These are phyloP conservation scores for Conomelus anceps DNA, from an alignment of 2,888 invertebrate genomes.

Conservation along the genomic window DNA sequence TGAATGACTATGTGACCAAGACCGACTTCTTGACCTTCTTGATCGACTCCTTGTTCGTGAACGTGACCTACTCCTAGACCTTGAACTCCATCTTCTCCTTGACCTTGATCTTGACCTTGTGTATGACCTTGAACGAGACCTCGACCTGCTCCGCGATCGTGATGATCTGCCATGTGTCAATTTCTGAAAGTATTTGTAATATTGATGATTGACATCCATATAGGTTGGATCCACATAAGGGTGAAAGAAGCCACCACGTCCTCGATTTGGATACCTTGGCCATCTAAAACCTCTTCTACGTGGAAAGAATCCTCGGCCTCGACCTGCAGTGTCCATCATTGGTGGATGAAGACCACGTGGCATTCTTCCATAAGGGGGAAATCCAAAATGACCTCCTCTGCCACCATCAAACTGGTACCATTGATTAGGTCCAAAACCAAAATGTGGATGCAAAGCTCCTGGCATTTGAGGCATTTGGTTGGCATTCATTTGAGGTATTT, in stretches of 20 bases:
- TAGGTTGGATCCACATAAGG: slow-evolving; percentile 30
- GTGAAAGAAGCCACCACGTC: slow-evolving; percentile 22
- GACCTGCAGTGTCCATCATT: neutral
- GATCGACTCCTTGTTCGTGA: slow-evolving; percentile 12
- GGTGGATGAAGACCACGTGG: slow-evolving; percentile 16
- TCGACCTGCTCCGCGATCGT: slow-evolving; percentile 37
- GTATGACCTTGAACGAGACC: slow-evolving; percentile 42
- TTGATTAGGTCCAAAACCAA: neutral
- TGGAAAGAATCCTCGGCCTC: slow-evolving; percentile 16
- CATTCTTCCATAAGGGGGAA: slow-evolving; percentile 9
- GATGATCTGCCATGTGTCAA: slow-evolving; percentile 48
- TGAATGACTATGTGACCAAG: slow-evolving; percentile 25
- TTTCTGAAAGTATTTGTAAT: slow-evolving; percentile 48
- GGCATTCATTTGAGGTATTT: too few relatives aligned
- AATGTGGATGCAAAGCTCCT: neutral
- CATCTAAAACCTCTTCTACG: slow-evolving; percentile 34
- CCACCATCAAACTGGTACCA: slow-evolving; percentile 2
- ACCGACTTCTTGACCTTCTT: slow-evolving; percentile 28
- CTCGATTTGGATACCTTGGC: slow-evolving; percentile 28
- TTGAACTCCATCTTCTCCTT: slow-evolving; percentile 22
- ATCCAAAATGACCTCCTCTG: slow-evolving; percentile 14
- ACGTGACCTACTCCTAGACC: slow-evolving; percentile 13
- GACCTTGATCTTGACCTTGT: slow-evolving; percentile 33
- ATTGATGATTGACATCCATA: slow-evolving; percentile 30
- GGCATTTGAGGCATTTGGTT: neutral